phyloP scores from a whole-genome alignment of 2,888 invertebrate genomes.

The Bibio marci region DNA sequence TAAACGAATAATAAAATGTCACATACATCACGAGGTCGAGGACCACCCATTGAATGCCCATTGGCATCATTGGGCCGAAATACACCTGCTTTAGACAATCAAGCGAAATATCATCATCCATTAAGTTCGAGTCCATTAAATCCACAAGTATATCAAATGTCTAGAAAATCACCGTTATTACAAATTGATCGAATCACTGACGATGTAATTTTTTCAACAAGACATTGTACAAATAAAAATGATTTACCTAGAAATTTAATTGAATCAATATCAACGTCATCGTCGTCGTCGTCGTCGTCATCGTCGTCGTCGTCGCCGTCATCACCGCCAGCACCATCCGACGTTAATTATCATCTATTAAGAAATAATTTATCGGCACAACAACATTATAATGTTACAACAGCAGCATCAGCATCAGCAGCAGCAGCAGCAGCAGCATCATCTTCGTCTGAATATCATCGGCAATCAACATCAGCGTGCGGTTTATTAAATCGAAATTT shows the following conservation, averaged over 20 bases:
- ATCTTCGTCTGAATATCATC: slow-evolving; percentile 9
- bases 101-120: slow-evolving; percentile 26
- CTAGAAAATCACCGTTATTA: slow-evolving; percentile 25
- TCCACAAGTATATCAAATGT: slow-evolving; percentile 31
- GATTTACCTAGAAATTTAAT: background rate
- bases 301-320: too few relatives aligned
- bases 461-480: slow-evolving; percentile 5
- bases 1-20: slow-evolving; percentile 17
- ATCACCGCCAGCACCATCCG: too few relatives aligned
- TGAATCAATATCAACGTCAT: too few relatives aligned
- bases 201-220: background rate
- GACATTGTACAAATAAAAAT: background rate
- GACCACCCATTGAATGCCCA: slow-evolving; percentile 37
- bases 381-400: too few relatives aligned
- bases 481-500: slow-evolving; percentile 3
- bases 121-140: slow-evolving; percentile 30
- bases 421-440: slow-evolving; percentile 8
- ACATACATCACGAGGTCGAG: slow-evolving; percentile 24
- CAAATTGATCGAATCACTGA: slow-evolving; percentile 18
- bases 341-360: too few relatives aligned
- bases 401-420: background rate
- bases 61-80: slow-evolving; percentile 39
- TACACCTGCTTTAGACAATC: slow-evolving; percentile 25
- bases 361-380: too few relatives aligned
- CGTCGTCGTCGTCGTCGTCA: too few relatives aligned